A percentile compares a stretch with the other conserved stretches of the same genome.
Conservation (phyloP, 2,113 vertebrate species). For the Craseonycteris thonglongyai region DNA sequence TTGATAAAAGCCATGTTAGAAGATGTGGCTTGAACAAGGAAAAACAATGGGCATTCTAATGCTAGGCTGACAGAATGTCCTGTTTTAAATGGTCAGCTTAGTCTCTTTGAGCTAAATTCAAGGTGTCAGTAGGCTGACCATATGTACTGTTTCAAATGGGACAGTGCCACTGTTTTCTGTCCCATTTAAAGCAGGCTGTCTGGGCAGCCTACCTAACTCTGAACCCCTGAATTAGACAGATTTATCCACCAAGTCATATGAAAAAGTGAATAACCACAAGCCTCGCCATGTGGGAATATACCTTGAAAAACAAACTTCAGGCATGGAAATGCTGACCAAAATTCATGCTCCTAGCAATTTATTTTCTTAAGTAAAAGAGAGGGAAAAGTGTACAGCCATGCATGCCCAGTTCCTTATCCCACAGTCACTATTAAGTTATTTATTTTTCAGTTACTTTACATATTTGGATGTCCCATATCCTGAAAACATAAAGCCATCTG, state of each 20-base stretch:
- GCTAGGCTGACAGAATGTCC: no score
- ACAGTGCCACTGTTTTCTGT: no score
- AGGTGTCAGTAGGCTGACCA: no score
- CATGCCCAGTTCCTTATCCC: not conserved
- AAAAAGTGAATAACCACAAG: not conserved
- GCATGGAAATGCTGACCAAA: not conserved
- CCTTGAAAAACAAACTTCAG: not conserved
- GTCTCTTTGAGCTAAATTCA: no score
- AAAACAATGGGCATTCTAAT: not conserved
- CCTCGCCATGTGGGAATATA: not conserved
- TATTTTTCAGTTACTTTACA: not conserved
- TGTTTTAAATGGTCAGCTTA: no score
- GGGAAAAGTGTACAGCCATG: not conserved
- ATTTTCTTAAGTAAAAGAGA: not conserved
- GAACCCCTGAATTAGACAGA: not conserved
- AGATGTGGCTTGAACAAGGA: not conserved
- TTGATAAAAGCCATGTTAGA: not conserved
- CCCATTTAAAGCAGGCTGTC: no score
- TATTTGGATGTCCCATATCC: not conserved
- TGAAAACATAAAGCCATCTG: not conserved
- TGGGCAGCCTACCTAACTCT: no score
- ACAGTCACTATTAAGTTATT: not conserved
- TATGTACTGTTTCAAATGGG: no score
- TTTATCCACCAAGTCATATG: not conserved
- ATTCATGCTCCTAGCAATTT: not conserved